Base-by-base conservation (phyloP, 2,888 invertebrate species). In the Philereme vetulata region DNA sequence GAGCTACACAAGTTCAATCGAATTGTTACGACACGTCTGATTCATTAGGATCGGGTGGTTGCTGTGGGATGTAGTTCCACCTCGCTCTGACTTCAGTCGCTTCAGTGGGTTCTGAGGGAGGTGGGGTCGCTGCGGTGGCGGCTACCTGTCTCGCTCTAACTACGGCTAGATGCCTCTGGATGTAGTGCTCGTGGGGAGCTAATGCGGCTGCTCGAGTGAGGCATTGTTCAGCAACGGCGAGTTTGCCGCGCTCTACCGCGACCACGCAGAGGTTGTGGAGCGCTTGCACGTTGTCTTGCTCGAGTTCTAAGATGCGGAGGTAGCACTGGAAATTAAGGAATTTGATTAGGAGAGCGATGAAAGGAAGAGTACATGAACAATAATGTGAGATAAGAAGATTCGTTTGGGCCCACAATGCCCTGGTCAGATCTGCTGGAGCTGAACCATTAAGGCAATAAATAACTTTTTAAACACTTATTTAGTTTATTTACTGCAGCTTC, bases 211-310 rank as follows among this genome's bases (percentile, higher is more conserved):
- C 98, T 51, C 95, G 94, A 51, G 95, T 93, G 11, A 99, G 93
- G 81, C 99, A 99, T 53, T 95, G 93, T 70, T 97, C 97, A 0
- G 98, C 99, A 55, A 94, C 93, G n/a, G 95, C 93, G 35, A 99
- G 93, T 74, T 96, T 95, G 7, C 98, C 98, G 42, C 97, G 94
- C 85, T 99, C 98, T 5, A 99, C 98, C 72, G 96, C 96, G 0
- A 99, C 98, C 5, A 99, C 99, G 87, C 99, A 99, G 33, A 99
- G 93, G 88, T 99, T 99, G 92, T 99, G 99, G 46, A 97, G 93
- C 0, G 98, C 98, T 90, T 98, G 98, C 65, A 98, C 96, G 84
- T 98, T 98, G 71, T 95, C 95, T 0, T 98, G 96, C 74, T 99
- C 98, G 66, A 97, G 85, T 72, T 96, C 95, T 9, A 98, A 87